Evolutionary conservation across 2,888 invertebrate genomes (phyloP), one percentile per base, ranked within the genome.

Genomic region (Catotricha subobsoleta): DNA sequence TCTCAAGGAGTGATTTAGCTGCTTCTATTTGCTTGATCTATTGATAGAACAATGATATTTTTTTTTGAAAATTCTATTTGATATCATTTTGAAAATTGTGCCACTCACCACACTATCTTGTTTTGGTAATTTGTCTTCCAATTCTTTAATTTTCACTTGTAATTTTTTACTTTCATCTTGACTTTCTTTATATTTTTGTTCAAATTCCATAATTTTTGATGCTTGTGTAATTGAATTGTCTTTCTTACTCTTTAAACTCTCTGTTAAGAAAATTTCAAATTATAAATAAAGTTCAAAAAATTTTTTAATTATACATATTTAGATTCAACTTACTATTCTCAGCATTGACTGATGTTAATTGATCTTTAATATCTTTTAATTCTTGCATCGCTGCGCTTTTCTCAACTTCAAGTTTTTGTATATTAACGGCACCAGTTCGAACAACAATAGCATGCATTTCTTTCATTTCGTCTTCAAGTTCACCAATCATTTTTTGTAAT

Each of bases 381-480:
- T 78, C 57, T 65, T 71, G 60, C 65, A 72, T 55, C 62, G 80
- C 56, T 40, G 64, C 67, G 45, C 69, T 69, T 49, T 74, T 80
- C 48, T 76, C 79, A 44, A 72, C 71, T 51, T 74, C 73, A 20
- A 77, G 56, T 43, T 67, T 58, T 68, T 75, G 49, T 51, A 66
- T 50, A 63, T 67, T 53, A 52, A 60, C 47, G 46, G 50, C 48
- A 49, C 56, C 52, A 59, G 55, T 49, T 46, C 65, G 53, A 50
- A 64, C 50, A 55, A 69, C 50, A 43, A 59, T 53, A 7, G 55
- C 56, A 39, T 62, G 52, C 55, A 62, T 54, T 43, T 61, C 58
- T 21, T 79, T 76, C 48, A 88, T 79, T 68, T 92, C 90, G 54
- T 73, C 80, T 62, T 90, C 90, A 49, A 90, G 66, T 48, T 91